These are phyloP conservation scores for Ophioninae sp. DNA, from an alignment of 2,888 invertebrate species.

Conservation along the genomic window DNA sequence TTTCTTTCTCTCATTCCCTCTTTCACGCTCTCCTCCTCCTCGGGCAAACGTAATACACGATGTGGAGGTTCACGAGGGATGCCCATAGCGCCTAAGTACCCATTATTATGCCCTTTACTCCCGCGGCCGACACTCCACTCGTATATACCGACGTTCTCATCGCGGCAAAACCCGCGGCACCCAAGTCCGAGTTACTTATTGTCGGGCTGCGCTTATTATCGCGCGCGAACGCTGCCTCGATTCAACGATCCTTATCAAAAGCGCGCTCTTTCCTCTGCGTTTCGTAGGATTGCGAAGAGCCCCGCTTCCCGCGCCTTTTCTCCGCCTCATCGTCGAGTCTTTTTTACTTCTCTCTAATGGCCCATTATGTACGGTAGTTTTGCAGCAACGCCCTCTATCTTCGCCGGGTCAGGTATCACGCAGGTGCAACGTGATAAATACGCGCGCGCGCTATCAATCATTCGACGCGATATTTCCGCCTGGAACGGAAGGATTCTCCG, in stretches of 20 bases:
- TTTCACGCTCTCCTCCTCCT: constrained; percentile 7
- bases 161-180: constrained; percentile 55
- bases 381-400: constrained; percentile 52
- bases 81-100: constrained; percentile 69
- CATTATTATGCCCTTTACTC: constrained; percentile 75
- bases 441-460: neutral
- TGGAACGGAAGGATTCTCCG: neutral
- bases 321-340: neutral
- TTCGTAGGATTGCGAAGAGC: neutral
- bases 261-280: constrained; percentile 32
- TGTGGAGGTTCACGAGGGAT: constrained; percentile 59
- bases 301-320: neutral
- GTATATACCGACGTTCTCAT: constrained; percentile 20
- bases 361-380: constrained; percentile 58
- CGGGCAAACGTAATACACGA: constrained; percentile 31
- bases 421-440: constrained; percentile 13
- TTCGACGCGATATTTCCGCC: neutral
- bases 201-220: constrained; percentile 56
- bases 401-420: constrained; percentile 2
- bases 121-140: constrained; percentile 53
- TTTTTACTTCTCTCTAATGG: constrained; percentile 48
- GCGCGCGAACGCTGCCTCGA: constrained; percentile 51
- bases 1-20: constrained; percentile 10
- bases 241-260: constrained; percentile 63
- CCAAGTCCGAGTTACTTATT: constrained; percentile 61